phyloP scores from a whole-genome alignment of 92 coral and sea anemone genomes.

The Meandrina meandrites region DNA sequence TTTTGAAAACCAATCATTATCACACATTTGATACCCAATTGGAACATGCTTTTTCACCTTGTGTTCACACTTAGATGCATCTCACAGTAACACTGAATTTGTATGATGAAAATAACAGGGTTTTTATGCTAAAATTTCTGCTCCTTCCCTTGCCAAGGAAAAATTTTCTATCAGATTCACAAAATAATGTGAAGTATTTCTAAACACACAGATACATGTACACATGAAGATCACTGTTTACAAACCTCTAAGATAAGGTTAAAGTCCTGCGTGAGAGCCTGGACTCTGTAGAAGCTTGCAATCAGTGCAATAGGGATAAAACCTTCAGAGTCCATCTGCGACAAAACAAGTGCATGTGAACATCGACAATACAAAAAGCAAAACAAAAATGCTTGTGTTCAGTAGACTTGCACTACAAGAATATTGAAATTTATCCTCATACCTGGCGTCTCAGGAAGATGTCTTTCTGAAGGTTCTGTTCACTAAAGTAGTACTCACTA shows the following conservation, averaged over 20 bases:
- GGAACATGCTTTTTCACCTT: too few relatives aligned
- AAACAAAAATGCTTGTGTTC: background rate
- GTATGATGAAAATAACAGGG: too few relatives aligned
- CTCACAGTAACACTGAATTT: too few relatives aligned
- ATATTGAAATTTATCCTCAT: background rate
- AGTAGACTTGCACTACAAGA: background rate
- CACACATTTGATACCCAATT: too few relatives aligned
- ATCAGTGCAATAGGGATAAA: constrained; percentile 86
- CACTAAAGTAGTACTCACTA: constrained; percentile 97
- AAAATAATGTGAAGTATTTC: too few relatives aligned
- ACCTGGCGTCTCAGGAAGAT: constrained; percentile 86
- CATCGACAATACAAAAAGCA: background rate
- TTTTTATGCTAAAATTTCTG: too few relatives aligned
- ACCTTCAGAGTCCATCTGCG: constrained; percentile 94
- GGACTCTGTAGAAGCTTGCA: constrained; percentile 98
- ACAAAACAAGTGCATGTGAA: background rate
- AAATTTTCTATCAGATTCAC: too few relatives aligned
- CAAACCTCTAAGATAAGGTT: constrained; percentile 84
- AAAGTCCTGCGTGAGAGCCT: constrained; percentile 90
- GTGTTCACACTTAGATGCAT: too few relatives aligned
- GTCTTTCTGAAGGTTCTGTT: constrained; percentile 83
- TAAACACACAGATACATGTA: too few relatives aligned
- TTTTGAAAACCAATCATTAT: too few relatives aligned
- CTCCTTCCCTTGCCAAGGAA: too few relatives aligned
- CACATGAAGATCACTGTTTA: background rate